A percentile compares a stretch with the other conserved stretches of the same genome.
Evolutionary conservation across 2,113 vertebrate genomes (phyloP).

Genomic region (Petrocephalus zakoni): DNA sequence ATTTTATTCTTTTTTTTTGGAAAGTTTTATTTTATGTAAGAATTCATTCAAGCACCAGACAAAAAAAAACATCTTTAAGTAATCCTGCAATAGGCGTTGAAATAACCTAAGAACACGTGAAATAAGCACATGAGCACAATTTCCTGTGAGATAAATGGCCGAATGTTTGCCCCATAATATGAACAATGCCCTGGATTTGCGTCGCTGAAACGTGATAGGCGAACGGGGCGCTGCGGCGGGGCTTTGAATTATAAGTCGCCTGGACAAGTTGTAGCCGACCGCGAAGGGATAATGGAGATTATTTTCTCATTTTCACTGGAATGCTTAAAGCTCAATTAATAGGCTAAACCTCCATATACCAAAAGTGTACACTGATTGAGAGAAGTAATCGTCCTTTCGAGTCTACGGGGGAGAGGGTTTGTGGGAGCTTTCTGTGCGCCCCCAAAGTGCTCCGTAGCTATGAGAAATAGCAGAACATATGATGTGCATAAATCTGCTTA

Average conservation of each 20-base stretch:
- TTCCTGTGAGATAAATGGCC: not conserved
- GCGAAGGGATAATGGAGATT: not conserved
- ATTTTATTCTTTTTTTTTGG: not conserved
- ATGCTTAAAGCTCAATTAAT: not conserved
- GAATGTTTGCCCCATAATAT: not conserved
- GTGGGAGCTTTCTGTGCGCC: not conserved
- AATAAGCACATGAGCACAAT: constrained; percentile 7
- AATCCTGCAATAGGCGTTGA: not conserved
- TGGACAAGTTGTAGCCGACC: not conserved
- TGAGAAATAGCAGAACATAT: not conserved
- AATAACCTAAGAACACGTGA: not conserved
- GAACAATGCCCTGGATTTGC: not conserved
- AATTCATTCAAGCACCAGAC: constrained; percentile 7
- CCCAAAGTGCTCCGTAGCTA: not conserved
- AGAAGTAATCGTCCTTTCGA: not conserved
- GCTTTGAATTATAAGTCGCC: not conserved
- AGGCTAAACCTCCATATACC: not conserved
- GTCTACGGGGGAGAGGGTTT: not conserved
- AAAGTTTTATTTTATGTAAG: not conserved
- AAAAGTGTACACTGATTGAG: not conserved
- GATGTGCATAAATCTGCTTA: constrained; percentile 1
- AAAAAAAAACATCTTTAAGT: not conserved
- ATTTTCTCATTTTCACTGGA: not conserved
- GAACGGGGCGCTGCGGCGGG: not conserved
- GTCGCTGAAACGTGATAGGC: not conserved